These are phyloP conservation scores for Theretra japonica DNA, from an alignment of 2,888 invertebrate genomes.

Conservation along the genomic window DNA sequence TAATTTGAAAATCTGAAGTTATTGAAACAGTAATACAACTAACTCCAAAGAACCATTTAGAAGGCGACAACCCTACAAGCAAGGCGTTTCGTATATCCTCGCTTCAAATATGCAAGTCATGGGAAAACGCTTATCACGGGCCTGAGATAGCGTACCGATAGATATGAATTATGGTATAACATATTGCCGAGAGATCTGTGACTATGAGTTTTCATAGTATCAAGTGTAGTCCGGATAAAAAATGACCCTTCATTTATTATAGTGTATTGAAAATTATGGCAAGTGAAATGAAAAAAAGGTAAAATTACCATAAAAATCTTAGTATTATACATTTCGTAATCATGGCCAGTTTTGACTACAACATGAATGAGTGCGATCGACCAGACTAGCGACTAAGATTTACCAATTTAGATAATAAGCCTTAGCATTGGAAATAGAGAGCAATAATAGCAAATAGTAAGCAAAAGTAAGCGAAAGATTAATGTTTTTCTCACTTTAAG, in stretches of 20 bases:
- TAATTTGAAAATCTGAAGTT: neutral
- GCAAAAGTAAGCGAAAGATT: too few relatives aligned
- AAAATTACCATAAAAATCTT: too few relatives aligned
- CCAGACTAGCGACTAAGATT: too few relatives aligned
- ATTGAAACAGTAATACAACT: neutral
- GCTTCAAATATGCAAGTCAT: slow-evolving; percentile 80
- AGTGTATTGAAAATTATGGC: too few relatives aligned
- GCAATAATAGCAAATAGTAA: too few relatives aligned
- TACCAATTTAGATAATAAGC: too few relatives aligned
- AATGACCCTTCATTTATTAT: neutral
- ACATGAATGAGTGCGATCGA: too few relatives aligned
- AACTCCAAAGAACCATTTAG: neutral
- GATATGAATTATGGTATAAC: slow-evolving; percentile 77
- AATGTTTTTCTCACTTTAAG: too few relatives aligned
- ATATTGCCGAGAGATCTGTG: slow-evolving; percentile 65
- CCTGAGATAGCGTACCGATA: slow-evolving; percentile 68
- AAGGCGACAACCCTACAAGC: neutral
- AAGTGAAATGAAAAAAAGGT: too few relatives aligned
- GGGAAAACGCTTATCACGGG: slow-evolving; percentile 81
- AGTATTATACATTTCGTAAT: too few relatives aligned
- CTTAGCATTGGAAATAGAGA: too few relatives aligned
- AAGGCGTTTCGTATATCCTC: slow-evolving; percentile 34
- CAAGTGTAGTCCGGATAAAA: neutral
- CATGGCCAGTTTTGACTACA: too few relatives aligned
- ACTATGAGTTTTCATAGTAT: slow-evolving; percentile 49